phyloP scores from a whole-genome alignment of 2,888 invertebrate genomes.

The Mantis religiosa region DNA sequence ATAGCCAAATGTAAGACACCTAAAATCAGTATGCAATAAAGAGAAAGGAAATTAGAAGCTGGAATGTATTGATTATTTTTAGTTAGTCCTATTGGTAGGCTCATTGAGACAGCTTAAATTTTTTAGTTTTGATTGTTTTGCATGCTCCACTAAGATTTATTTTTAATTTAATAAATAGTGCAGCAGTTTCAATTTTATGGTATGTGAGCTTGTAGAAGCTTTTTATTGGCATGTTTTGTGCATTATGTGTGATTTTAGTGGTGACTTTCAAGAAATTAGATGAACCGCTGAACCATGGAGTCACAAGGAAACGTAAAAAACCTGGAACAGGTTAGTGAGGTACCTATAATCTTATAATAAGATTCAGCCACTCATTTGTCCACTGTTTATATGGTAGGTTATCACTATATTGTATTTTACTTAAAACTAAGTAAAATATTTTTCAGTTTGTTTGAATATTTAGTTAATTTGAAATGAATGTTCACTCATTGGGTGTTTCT shows the following conservation, averaged over 20 bases:
- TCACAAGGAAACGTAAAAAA: conserved; percentile 69
- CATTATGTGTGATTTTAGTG: conserved; percentile 48
- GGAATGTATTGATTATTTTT: too few species aligned
- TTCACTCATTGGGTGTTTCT: neutral
- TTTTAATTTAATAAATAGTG: neutral
- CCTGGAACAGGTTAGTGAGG: conserved; percentile 59
- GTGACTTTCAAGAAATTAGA: conserved; percentile 77
- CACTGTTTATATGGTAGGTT: neutral
- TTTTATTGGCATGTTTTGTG: conserved; percentile 29
- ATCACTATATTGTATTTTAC: neutral
- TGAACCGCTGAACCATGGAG: conserved; percentile 34
- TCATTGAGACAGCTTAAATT: neutral
- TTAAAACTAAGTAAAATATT: neutral
- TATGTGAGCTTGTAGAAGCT: neutral
- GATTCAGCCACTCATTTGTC: neutral
- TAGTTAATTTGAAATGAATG: neutral
- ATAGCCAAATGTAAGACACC: too few species aligned
- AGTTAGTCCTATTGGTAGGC: too few species aligned
- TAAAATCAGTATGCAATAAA: too few species aligned
- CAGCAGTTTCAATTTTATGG: neutral
- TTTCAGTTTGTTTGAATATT: neutral
- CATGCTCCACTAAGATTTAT: neutral
- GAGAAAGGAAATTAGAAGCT: too few species aligned
- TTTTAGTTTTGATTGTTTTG: neutral
- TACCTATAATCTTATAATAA: neutral